These are phyloP conservation scores for Hystrix cristata DNA, from an alignment of 2,113 vertebrate genomes.

Conservation along the genomic window DNA sequence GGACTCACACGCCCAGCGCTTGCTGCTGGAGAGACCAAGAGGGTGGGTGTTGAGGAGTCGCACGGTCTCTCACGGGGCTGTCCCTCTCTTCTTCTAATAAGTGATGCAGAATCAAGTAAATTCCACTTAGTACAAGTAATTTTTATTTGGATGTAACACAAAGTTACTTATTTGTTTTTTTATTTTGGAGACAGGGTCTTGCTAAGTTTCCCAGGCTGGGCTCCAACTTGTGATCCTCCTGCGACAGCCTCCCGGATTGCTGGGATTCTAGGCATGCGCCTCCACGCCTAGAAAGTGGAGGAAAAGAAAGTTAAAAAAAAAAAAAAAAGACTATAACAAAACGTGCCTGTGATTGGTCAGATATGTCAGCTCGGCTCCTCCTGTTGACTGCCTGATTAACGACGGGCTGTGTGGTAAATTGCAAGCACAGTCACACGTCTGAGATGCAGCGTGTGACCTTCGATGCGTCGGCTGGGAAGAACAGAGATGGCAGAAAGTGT, in stretches of 20 bases:
- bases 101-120: neutral
- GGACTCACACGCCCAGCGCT: accelerated
- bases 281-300: neutral
- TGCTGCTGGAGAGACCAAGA: neutral
- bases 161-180: neutral
- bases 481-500: neutral
- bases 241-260: neutral
- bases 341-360: neutral
- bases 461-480: neutral
- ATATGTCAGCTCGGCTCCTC: accelerated
- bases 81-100: neutral
- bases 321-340: neutral
- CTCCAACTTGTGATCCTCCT: neutral
- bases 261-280: neutral
- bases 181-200: neutral
- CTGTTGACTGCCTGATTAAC: neutral
- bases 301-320: no score
- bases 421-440: neutral
- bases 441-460: neutral
- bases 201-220: neutral
- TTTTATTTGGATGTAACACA: neutral
- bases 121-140: neutral
- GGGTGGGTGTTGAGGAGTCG: neutral
- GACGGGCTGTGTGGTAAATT: neutral
- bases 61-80: neutral